Evolutionary conservation across 2,797 vertebrate species (phyloP).

Genomic region (Columba guinea): DNA sequence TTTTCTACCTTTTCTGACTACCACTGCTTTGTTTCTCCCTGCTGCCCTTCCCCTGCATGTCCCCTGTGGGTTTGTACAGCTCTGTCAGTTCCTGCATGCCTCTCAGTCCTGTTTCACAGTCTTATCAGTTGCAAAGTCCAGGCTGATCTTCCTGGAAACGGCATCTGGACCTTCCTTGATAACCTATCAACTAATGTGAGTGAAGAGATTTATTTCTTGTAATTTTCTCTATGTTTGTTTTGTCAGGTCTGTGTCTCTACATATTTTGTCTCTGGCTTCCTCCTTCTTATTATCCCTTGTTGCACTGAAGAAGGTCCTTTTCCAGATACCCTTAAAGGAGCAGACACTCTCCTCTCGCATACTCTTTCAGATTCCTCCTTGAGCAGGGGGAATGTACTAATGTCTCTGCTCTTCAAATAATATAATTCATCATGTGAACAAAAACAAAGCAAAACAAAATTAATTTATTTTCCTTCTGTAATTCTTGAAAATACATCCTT

Average conservation of each 20-base stretch:
- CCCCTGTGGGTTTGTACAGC: neutral
- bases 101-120: neutral
- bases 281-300: neutral
- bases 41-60: fast-evolving
- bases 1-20: neutral
- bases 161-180: neutral
- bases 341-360: neutral
- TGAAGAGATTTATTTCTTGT: neutral
- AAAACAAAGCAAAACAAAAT: neutral
- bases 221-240: neutral
- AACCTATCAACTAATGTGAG: neutral
- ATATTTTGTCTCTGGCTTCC: neutral
- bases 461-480: neutral
- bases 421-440: neutral
- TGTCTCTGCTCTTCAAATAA: neutral
- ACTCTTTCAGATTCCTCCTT: neutral
- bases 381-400: neutral
- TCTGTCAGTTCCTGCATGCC: neutral
- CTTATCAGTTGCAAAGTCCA: neutral
- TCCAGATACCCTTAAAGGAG: neutral
- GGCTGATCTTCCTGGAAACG: neutral
- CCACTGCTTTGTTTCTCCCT: neutral
- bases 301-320: neutral
- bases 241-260: neutral
- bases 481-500: neutral